phyloP scores from a whole-genome alignment of 2,797 vertebrate species.

The Acipenser oxyrinchus region DNA sequence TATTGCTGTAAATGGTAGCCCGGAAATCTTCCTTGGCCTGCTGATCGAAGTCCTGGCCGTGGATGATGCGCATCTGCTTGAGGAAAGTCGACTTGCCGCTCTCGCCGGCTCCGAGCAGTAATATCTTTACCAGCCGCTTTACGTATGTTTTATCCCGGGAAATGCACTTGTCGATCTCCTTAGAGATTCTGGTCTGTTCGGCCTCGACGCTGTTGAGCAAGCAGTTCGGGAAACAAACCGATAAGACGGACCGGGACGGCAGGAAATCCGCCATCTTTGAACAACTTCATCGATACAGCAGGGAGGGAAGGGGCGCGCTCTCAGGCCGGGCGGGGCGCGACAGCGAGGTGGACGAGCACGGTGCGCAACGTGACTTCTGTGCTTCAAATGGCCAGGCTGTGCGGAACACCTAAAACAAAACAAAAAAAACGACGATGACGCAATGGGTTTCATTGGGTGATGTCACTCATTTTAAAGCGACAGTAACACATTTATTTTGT shows the following conservation, averaged over 20 bases:
- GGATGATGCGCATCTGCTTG: constrained; percentile 98
- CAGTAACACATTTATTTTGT: too few species aligned
- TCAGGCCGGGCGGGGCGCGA: too few species aligned
- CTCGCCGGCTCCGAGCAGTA: constrained; percentile 89
- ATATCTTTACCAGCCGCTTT: constrained; percentile 88
- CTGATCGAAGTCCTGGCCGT: constrained; percentile 93
- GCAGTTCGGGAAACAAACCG: constrained; percentile 85
- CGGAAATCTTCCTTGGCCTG: constrained; percentile 82
- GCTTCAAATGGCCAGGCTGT: too few species aligned
- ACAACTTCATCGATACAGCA: constrained; percentile 66
- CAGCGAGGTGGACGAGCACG: constrained; percentile 15
- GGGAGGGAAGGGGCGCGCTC: constrained; percentile 31
- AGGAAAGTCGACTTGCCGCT: constrained; percentile 97
- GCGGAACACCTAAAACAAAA: too few species aligned
- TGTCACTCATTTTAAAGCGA: too few species aligned
- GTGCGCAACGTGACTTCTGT: too few species aligned
- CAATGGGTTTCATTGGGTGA: too few species aligned
- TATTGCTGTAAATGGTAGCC: constrained; percentile 90
- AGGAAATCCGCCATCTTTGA: constrained; percentile 98
- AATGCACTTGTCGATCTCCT: constrained; percentile 82
- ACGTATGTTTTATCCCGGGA: constrained; percentile 87
- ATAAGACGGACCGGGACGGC: constrained; percentile 84
- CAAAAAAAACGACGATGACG: too few species aligned
- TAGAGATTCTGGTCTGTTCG: constrained; percentile 82
- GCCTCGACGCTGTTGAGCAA: constrained; percentile 76